Evolutionary conservation across 1,140 invertebrate genomes (phyloP), one percentile per base, ranked within the genome.

Genomic region (Lordiphosa stackelbergi): DNA sequence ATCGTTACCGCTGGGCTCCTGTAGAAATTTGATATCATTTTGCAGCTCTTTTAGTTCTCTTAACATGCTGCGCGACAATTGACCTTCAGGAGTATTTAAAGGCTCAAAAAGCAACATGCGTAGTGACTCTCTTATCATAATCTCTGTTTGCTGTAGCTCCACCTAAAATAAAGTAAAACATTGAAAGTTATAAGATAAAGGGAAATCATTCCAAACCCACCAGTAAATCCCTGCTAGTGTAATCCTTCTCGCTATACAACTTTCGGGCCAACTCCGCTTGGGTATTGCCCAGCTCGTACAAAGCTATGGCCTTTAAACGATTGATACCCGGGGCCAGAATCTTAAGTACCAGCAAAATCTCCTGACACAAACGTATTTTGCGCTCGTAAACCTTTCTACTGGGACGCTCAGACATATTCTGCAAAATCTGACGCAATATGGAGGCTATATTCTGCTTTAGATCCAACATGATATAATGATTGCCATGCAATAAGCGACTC

Each of bases 211-310:
- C 2, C 19, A 2, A 19, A 19, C 19, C 19, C 47, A 86, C 84
- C 66, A 69, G 9, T 11, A 86, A 57, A 22, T 81, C 65, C 1
- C 41, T 12, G 9, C 60, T 13, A 7, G 37, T 48, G 0, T 65
- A 31, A 16, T 84, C 85, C 38, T 73, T 63, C 13, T 85, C 81
- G 5, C 52, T 72, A 38, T 63, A 87, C 10, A 74, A 36, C 22
- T 85, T 74, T 2, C 84, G 52, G 12, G 92, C 90, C 31, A 94
- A 73, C 49, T 92, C 90, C 4, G 92, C 89, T 37, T 91, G 88
- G 0, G 93, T 90, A 10, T 91, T 90, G 75, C 94, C 93, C 59
- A 95, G 85, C 86, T 95, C 93, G 54, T 94, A 95, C 19, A 94
- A 71, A 9, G 93, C 91, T 49, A 94, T 91, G 9, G 92, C 93